Conservation (phyloP, 2,888 invertebrate species). For the Lymantria dispar region DNA sequence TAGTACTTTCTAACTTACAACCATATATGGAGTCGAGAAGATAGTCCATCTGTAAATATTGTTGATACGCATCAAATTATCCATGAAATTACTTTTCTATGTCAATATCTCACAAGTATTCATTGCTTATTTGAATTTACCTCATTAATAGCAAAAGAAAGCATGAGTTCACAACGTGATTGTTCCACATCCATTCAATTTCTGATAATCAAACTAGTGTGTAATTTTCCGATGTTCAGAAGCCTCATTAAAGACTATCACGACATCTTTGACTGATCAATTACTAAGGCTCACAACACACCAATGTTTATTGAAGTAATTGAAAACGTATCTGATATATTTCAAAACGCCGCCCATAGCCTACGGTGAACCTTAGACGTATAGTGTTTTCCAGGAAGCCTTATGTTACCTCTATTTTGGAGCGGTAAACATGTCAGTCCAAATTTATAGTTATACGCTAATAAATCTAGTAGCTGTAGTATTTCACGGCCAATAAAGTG, state of each 20-base stretch:
- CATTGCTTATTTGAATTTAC: too few relatives aligned
- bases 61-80: too few relatives aligned
- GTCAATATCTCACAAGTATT: too few relatives aligned
- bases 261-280: slow-evolving; percentile 43
- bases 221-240: slow-evolving; percentile 43
- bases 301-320: neutral
- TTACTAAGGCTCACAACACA: slow-evolving; percentile 8
- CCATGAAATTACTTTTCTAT: too few relatives aligned
- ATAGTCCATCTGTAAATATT: too few relatives aligned
- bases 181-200: slow-evolving; percentile 24
- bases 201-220: slow-evolving; percentile 16
- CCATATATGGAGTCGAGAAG: too few relatives aligned
- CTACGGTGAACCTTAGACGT: neutral
- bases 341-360: too few relatives aligned
- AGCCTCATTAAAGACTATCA: slow-evolving; percentile 46
- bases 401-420: slow-evolving; percentile 13
- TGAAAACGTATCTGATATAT: too few relatives aligned
- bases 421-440: slow-evolving; percentile 6
- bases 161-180: slow-evolving; percentile 20
- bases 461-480: too few relatives aligned
- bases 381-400: slow-evolving; percentile 30
- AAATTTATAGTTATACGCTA: slow-evolving; percentile 8
- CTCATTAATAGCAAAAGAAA: neutral
- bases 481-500: too few relatives aligned
- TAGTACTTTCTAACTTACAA: too few relatives aligned